A percentile compares a stretch with the other conserved stretches of the same genome.
Evolutionary conservation across 2,797 vertebrate species (phyloP).

Genomic region (Tenualosa thibaudeaui): DNA sequence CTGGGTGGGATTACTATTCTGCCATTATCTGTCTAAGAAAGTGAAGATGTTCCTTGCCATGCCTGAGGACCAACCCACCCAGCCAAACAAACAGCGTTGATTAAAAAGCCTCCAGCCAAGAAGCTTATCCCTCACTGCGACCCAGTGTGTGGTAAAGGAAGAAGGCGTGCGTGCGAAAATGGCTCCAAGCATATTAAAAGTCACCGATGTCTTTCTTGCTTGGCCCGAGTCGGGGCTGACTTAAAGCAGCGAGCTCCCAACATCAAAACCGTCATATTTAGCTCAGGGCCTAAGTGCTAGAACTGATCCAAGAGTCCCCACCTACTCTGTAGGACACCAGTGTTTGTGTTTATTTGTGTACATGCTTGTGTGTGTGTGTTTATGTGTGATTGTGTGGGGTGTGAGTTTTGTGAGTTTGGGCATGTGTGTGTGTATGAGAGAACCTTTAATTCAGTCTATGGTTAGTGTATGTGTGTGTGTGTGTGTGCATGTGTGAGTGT

Average conservation of each 20-base stretch:
- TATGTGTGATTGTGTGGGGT: not conserved
- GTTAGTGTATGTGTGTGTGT: not conserved
- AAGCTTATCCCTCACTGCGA: not conserved
- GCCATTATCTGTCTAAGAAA: not conserved
- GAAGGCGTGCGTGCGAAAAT: not conserved
- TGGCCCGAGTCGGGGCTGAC: not conserved
- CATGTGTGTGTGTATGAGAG: not conserved
- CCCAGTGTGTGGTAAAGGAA: not conserved
- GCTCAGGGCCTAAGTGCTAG: not conserved
- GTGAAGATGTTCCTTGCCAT: not conserved
- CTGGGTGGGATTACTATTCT: no score
- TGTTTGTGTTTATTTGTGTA: not conserved
- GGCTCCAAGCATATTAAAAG: conserved; percentile 25
- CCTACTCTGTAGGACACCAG: not conserved
- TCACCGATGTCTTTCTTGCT: not conserved
- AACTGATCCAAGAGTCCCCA: not conserved
- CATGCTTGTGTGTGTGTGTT: not conserved
- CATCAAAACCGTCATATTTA: conserved; percentile 4
- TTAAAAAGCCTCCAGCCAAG: conserved; percentile 23
- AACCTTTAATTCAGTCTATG: no score
- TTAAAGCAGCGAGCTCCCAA: not conserved
- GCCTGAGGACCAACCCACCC: not conserved
- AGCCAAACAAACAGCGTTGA: conserved; percentile 11
- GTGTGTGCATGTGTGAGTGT: not conserved
- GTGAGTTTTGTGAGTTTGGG: not conserved